Evolutionary conservation across 2,797 vertebrate species (phyloP).

Genomic region (Alcedo quadribrachys): DNA sequence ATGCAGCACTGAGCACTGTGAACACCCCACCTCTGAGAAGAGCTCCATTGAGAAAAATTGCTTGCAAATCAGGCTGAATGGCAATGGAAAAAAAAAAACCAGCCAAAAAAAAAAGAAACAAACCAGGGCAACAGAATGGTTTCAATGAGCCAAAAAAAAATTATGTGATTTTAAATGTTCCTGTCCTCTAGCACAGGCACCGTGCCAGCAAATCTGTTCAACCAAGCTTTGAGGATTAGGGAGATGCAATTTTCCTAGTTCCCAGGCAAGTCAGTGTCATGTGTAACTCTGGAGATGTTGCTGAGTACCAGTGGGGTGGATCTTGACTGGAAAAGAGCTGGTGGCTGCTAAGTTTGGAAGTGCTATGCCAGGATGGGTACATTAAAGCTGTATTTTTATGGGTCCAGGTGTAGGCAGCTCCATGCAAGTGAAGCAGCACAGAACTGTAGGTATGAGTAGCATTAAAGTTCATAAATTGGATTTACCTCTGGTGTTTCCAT

Average conservation of each 20-base stretch:
- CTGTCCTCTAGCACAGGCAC: constrained; percentile 53
- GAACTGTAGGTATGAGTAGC: background rate
- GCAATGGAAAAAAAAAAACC: constrained; percentile 56
- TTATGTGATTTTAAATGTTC: constrained; percentile 71
- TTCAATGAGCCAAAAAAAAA: constrained; percentile 77
- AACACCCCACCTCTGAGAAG: constrained; percentile 62
- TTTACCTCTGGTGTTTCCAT: background rate
- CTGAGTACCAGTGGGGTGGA: constrained; percentile 9
- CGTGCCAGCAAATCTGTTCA: constrained; percentile 66
- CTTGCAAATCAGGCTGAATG: constrained; percentile 78
- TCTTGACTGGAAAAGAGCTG: background rate
- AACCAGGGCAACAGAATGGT: constrained; percentile 61
- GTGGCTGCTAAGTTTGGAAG: background rate
- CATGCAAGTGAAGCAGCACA: background rate
- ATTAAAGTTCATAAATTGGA: background rate
- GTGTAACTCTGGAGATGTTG: constrained; percentile 22
- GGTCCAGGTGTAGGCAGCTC: background rate
- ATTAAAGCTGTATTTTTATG: background rate
- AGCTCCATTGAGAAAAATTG: constrained; percentile 77
- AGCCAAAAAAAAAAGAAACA: background rate
- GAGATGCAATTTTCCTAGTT: constrained; percentile 3
- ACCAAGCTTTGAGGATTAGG: constrained; percentile 46
- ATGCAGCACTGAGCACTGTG: constrained; percentile 50
- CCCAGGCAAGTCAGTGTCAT: constrained; percentile 10
- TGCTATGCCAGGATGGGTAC: background rate